Percentiles rank a stretch among this genome's conserved stretches.
Evolutionary conservation across 2,797 vertebrate species (phyloP).

Genomic region (Cynodonichthys magdalenae): DNA sequence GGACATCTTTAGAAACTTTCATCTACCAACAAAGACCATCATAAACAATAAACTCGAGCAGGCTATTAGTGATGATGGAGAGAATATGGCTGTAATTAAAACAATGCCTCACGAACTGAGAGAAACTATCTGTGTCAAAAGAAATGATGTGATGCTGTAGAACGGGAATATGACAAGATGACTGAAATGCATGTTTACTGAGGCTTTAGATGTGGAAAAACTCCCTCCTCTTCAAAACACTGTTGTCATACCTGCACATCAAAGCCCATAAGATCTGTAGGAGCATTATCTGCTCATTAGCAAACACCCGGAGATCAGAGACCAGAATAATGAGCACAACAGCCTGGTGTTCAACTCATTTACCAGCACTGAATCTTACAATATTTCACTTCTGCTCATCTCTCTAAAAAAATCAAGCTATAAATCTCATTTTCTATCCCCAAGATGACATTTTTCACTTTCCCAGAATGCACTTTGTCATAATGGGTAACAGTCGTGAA

Average conservation of each 20-base stretch:
- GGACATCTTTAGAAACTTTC: slow-evolving; percentile 57
- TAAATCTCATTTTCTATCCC: slow-evolving; percentile 44
- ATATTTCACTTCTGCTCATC: slow-evolving; percentile 33
- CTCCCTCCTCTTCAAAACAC: slow-evolving; percentile 28
- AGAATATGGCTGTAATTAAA: slow-evolving; percentile 20
- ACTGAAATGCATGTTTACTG: slow-evolving; percentile 9
- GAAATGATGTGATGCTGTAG: slow-evolving; percentile 30
- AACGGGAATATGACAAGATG: slow-evolving; percentile 11
- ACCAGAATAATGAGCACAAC: slow-evolving; percentile 55
- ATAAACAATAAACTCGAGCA: slow-evolving; percentile 58
- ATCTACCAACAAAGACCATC: slow-evolving; percentile 58
- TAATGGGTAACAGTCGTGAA: slow-evolving; percentile 45
- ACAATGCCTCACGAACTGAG: slow-evolving; percentile 19
- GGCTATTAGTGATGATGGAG: slow-evolving; percentile 53
- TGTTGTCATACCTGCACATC: slow-evolving; percentile 61
- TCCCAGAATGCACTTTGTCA: slow-evolving; percentile 53
- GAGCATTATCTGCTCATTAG: slow-evolving; percentile 70
- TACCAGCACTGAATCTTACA: slow-evolving; percentile 56
- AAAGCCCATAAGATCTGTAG: slow-evolving; percentile 55
- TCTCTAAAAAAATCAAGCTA: slow-evolving; percentile 42
- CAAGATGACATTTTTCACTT: slow-evolving; percentile 45
- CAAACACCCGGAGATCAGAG: slow-evolving; percentile 61
- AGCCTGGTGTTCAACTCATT: slow-evolving; percentile 62
- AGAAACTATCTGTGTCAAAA: slow-evolving; percentile 44
- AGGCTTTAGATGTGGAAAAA: slow-evolving; percentile 30